phyloP scores from a whole-genome alignment of 35 echinoderm and acorn worm species.

The Holothuria glaberrima region DNA sequence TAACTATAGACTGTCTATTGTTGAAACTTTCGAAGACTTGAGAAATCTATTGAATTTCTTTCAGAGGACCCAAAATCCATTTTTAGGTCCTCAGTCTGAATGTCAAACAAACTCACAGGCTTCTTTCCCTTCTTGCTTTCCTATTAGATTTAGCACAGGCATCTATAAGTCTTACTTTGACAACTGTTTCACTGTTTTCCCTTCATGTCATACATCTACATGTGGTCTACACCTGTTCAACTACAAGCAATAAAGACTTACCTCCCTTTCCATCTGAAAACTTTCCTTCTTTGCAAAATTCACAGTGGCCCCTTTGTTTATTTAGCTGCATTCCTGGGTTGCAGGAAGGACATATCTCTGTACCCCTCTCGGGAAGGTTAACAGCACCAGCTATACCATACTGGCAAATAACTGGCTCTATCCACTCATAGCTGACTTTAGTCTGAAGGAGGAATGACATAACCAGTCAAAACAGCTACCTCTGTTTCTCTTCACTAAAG shows the following conservation, averaged over 20 bases:
- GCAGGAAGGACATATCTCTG: constrained; percentile 75
- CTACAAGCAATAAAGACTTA: constrained; percentile 21
- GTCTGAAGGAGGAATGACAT: constrained; percentile 81
- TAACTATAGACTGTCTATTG: no score
- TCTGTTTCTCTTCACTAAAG: no score
- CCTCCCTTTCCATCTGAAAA: constrained; percentile 77
- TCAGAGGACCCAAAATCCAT: no score
- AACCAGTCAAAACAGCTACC: no score
- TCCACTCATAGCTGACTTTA: constrained; percentile 81
- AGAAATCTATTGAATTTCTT: no score
- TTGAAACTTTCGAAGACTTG: no score
- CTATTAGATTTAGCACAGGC: no score
- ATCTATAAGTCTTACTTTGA: no score
- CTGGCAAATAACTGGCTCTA: constrained; percentile 79
- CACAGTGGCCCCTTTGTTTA: constrained; percentile 60
- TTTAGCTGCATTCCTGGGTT: constrained; percentile 87
- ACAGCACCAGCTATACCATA: constrained; percentile 48
- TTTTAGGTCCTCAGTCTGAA: no score
- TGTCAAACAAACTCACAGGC: no score
- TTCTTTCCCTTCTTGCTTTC: no score
- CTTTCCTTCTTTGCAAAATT: constrained; percentile 71
- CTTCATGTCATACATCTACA: not conserved
- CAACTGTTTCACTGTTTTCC: not conserved
- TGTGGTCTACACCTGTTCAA: no score
- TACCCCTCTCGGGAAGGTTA: constrained; percentile 27